phyloP scores from a whole-genome alignment of 2,113 vertebrate genomes.

The Setophaga coronata region DNA sequence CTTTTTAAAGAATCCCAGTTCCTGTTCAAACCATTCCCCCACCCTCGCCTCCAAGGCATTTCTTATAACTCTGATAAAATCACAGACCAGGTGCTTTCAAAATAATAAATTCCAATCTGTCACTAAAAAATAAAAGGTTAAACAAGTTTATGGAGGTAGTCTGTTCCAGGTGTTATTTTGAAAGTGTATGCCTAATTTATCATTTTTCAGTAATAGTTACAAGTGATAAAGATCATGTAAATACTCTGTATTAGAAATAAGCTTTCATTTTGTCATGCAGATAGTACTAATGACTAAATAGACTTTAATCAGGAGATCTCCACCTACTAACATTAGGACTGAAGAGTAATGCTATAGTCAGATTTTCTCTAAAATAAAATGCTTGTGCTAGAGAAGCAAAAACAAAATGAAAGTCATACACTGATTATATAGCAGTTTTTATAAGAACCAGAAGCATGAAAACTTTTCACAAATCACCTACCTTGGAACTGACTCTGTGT shows the following conservation, averaged over 20 bases:
- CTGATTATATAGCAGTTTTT: not conserved
- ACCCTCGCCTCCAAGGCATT: conserved; percentile 72
- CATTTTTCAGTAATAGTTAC: conserved; percentile 64
- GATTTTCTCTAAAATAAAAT: not conserved
- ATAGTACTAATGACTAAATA: conserved; percentile 57
- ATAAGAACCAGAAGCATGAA: conserved; percentile 51
- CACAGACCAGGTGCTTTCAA: conserved; percentile 88
- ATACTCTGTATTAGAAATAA: conserved; percentile 62
- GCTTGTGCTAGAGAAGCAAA: not conserved
- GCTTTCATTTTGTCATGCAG: conserved; percentile 47
- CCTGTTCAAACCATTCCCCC: conserved; percentile 51
- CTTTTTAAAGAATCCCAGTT: conserved; percentile 68
- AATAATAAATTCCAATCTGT: conserved; percentile 87
- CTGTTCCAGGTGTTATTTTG: conserved; percentile 79
- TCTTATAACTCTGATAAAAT: conserved; percentile 84
- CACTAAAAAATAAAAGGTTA: conserved; percentile 73
- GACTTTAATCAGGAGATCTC: conserved; percentile 13
- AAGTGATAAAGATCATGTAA: conserved; percentile 75
- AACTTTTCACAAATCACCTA: conserved; percentile 56
- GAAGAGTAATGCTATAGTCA: not conserved
- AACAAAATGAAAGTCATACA: not conserved
- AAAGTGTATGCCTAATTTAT: conserved; percentile 71
- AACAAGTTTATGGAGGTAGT: conserved; percentile 67
- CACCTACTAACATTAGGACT: not conserved
- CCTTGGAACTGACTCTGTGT: conserved; percentile 5